Conservation (phyloP, 2,797 vertebrate genomes). For the Melanotaenia nigrans region DNA sequence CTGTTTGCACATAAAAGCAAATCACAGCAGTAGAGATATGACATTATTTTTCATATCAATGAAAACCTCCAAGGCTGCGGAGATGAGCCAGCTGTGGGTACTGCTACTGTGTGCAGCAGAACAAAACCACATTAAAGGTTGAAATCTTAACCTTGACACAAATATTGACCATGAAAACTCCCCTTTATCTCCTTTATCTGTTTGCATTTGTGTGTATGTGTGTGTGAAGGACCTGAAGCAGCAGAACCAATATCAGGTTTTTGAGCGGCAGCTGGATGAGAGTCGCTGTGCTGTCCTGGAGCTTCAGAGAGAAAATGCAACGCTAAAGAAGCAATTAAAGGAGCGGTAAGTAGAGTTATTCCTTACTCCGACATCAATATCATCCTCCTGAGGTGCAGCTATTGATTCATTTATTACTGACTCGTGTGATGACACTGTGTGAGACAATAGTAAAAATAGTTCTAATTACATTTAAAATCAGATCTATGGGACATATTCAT, state of each 20-base stretch:
- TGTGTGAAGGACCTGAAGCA: slow-evolving; percentile 81
- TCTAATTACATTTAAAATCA: too few relatives aligned
- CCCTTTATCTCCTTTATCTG: background rate
- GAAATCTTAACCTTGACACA: background rate
- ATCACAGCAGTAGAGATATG: slow-evolving; percentile 15
- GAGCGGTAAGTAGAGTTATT: slow-evolving; percentile 50
- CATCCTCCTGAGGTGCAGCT: background rate
- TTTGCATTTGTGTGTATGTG: slow-evolving; percentile 22
- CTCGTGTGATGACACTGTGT: background rate
- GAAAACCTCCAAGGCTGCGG: slow-evolving; percentile 7
- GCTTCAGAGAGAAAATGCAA: slow-evolving; percentile 87
- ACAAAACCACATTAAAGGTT: slow-evolving; percentile 3
- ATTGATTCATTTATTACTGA: background rate
- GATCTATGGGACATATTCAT: too few relatives aligned
- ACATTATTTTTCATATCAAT: slow-evolving; percentile 15
- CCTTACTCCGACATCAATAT: background rate
- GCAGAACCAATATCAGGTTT: slow-evolving; percentile 85
- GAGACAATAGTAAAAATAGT: background rate
- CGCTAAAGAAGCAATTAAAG: slow-evolving; percentile 84
- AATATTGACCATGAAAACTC: background rate
- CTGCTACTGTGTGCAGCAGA: background rate
- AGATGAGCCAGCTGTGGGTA: slow-evolving; percentile 8
- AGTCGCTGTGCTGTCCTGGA: slow-evolving; percentile 82
- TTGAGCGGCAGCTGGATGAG: slow-evolving; percentile 84
- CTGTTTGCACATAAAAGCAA: slow-evolving; percentile 1